phyloP scores from a whole-genome alignment of 2,797 vertebrate genomes.

The Hafferia zeledoni region DNA sequence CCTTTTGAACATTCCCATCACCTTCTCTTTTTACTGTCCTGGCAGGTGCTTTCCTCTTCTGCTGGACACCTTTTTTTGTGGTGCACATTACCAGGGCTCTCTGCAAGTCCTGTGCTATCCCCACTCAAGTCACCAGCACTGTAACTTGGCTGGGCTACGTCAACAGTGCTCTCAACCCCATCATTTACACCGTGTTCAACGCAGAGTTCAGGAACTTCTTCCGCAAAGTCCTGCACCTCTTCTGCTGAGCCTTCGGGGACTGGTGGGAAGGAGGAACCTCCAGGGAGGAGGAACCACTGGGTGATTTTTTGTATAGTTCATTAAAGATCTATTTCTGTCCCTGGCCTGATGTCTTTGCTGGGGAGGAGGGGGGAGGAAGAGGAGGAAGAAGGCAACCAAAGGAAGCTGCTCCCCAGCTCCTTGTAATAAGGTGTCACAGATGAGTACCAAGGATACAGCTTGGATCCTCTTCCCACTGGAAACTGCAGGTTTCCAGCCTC shows the following conservation, averaged over 20 bases:
- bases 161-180: conserved; percentile 94
- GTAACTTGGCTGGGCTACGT: conserved; percentile 97
- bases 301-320: conserved; percentile 59
- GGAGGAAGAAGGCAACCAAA: background rate
- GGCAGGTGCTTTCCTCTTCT: conserved; percentile 91
- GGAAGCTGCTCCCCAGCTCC: background rate
- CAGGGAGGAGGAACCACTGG: background rate
- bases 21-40: background rate
- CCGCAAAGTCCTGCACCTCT: conserved; percentile 82
- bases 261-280: background rate
- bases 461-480: fast-evolving
- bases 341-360: background rate
- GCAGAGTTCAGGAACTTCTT: conserved; percentile 92
- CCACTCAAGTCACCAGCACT: conserved; percentile 86
- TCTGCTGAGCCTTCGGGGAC: conserved; percentile 62
- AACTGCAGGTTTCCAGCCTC: background rate
- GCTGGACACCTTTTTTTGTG: conserved; percentile 97
- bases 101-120: conserved; percentile 84
- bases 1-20: background rate
- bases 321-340: conserved; percentile 69
- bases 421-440: background rate
- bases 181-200: conserved; percentile 95
- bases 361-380: background rate
- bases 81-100: conserved; percentile 88
- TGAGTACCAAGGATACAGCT: background rate